Evolutionary conservation across 2,888 invertebrate genomes (phyloP), one percentile per base, ranked within the genome.

Genomic region (Eupithecia insigniata): DNA sequence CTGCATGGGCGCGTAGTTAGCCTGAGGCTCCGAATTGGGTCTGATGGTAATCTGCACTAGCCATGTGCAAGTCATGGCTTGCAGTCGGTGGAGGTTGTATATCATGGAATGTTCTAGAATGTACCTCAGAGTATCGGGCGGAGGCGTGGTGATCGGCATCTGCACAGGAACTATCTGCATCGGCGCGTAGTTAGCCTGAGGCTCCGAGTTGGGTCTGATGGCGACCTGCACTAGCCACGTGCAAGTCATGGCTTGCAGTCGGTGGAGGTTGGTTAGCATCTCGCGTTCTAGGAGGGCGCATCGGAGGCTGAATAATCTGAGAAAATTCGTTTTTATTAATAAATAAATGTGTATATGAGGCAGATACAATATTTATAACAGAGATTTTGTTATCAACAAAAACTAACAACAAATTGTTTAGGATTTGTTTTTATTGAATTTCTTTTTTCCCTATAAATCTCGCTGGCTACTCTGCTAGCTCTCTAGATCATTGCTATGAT

Each of bases 161-260:
- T 72, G 43, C 8, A 79, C 43, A 1, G 78, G 75, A 8, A 78
- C 58, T 1, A 95, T 84, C 43, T 91, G 88, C 67, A 93, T 90
- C 0, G 97, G 97, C 2, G 96, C 96, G 87, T 95, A 97, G 81
- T 90, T 92, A 18, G 89, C 51, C 64, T 84, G 85, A 1, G 89
- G 80, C 46, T 90, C 86, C 0, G 89, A 81, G 34, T 90, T 82
- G 3, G 86, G 77, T 64, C 96, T 91, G 22, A 96, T 85, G 1
- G 97, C 96, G n/a, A 98, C 95, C 87, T 98, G 98, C 66, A 96
- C 96, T 46, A 99, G 89, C 98, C 98, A 99, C 68, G 96, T 96
- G 67, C 98, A 96, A 0, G 98, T 97, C 18, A 97, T 96, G 26
- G 98, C 96, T 82, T 97, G 96, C 81, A 99, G 96, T 73, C 96